Percentiles rank a stretch among this genome's conserved stretches.
These are phyloP conservation scores for Ennomos erosarius DNA, from an alignment of 2,888 invertebrate species.

Conservation along the genomic window DNA sequence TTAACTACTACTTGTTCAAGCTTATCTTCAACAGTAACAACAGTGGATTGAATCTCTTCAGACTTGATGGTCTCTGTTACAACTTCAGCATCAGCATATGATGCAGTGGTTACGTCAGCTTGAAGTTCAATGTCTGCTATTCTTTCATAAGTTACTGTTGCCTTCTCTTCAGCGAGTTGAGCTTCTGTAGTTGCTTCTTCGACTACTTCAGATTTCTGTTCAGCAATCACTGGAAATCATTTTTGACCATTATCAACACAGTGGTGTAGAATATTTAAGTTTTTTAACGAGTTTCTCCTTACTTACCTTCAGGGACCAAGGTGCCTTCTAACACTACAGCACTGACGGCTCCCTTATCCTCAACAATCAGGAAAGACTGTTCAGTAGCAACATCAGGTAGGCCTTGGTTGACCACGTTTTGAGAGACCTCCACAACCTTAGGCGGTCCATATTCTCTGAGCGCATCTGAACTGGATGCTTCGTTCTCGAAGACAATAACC, in stretches of 20 bases:
- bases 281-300: too few species aligned
- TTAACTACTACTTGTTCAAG: slow-evolving; percentile 35
- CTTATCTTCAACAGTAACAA: slow-evolving; percentile 35
- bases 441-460: slow-evolving; percentile 81
- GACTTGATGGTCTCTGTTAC: slow-evolving; percentile 13
- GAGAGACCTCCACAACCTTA: slow-evolving; percentile 57
- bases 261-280: too few species aligned
- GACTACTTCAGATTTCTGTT: slow-evolving; percentile 30
- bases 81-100: slow-evolving; percentile 14
- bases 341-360: slow-evolving; percentile 42
- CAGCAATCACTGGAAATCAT: slow-evolving; percentile 38
- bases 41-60: slow-evolving; percentile 22
- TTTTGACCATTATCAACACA: too few species aligned
- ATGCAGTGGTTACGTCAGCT: slow-evolving; percentile 26
- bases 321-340: slow-evolving; percentile 29
- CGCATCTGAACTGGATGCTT: slow-evolving; percentile 77
- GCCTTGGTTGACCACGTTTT: slow-evolving; percentile 61
- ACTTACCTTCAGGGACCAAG: slow-evolving; percentile 42
- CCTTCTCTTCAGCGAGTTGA: slow-evolving; percentile 27
- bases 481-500: slow-evolving; percentile 66
- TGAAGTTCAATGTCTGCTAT: slow-evolving; percentile 23
- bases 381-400: slow-evolving; percentile 67
- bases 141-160: slow-evolving; percentile 26
- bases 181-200: slow-evolving; percentile 40
- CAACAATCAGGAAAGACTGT: slow-evolving; percentile 56